A percentile compares a stretch with the other conserved stretches of the same genome.
Evolutionary conservation across 2,888 invertebrate genomes (phyloP).

Genomic region (Plusia festucae): DNA sequence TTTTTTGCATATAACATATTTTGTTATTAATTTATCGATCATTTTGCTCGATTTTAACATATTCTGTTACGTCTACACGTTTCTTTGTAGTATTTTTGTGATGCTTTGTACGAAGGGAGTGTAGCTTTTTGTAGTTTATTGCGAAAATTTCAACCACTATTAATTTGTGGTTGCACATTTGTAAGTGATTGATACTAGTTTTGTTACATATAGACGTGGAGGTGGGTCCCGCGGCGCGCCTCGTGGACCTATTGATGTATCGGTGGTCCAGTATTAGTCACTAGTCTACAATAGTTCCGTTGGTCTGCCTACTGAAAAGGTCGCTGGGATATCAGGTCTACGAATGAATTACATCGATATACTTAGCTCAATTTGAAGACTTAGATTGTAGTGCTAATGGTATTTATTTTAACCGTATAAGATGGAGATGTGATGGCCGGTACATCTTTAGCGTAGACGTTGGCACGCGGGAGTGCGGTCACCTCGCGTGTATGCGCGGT

Average conservation of each 20-base stretch:
- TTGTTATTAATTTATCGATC: slow-evolving; percentile 84
- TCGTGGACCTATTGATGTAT: slow-evolving; percentile 49
- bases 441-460: slow-evolving; percentile 52
- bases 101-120: slow-evolving; percentile 76
- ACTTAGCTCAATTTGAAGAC: slow-evolving; percentile 58
- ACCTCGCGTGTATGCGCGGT: slow-evolving; percentile 30
- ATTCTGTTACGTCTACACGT: slow-evolving; percentile 77
- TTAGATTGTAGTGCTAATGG: slow-evolving; percentile 47
- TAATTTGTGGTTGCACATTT: slow-evolving; percentile 57
- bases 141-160: slow-evolving; percentile 61
- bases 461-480: slow-evolving; percentile 1
- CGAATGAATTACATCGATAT: slow-evolving; percentile 57
- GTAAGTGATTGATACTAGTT: slow-evolving; percentile 54
- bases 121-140: slow-evolving; percentile 72
- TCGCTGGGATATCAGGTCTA: slow-evolving; percentile 56
- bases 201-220: slow-evolving; percentile 53
- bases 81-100: slow-evolving; percentile 84
- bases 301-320: slow-evolving; percentile 30
- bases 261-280: slow-evolving; percentile 52
- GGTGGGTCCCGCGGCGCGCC: slow-evolving; percentile 27
- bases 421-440: slow-evolving; percentile 44
- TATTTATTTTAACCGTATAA: slow-evolving; percentile 54
- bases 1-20: slow-evolving; percentile 84
- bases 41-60: slow-evolving; percentile 81
- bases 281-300: slow-evolving; percentile 38